A percentile compares a stretch with the other conserved stretches of the same genome.
phyloP scores from a whole-genome alignment of 2,113 vertebrate genomes.

The Tringa solitaria region DNA sequence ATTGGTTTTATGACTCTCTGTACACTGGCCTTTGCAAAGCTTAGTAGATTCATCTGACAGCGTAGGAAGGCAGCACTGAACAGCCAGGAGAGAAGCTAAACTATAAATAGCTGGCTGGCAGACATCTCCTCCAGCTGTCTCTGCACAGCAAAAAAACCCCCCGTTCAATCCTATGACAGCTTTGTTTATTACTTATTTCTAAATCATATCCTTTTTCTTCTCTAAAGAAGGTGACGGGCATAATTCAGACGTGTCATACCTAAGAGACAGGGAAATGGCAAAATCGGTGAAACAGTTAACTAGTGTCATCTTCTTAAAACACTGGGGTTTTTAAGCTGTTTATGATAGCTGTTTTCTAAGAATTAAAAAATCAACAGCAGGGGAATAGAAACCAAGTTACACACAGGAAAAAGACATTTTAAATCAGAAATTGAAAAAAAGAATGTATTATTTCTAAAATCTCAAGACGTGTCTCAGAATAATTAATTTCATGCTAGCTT shows the following conservation, averaged over 20 bases:
- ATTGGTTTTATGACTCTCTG: background rate
- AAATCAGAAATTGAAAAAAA: background rate
- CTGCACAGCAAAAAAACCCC: background rate
- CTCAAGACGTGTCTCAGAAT: slow-evolving; percentile 18
- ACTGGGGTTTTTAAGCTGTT: background rate
- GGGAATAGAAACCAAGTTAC: background rate
- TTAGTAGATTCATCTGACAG: background rate
- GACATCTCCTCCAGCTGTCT: background rate
- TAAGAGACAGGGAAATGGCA: background rate
- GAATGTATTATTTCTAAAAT: background rate
- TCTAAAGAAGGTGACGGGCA: background rate
- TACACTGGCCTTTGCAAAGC: background rate
- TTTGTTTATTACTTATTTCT: background rate
- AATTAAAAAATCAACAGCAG: background rate
- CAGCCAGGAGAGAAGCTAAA: background rate
- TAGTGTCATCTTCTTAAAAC: background rate
- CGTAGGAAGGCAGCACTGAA: background rate
- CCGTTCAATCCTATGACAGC: background rate
- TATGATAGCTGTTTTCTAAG: background rate
- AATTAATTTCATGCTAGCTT: slow-evolving; percentile 34
- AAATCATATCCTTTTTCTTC: background rate
- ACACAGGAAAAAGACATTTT: background rate
- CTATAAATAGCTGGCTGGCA: background rate
- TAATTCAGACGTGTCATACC: background rate
- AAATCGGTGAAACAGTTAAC: background rate